Base-by-base conservation (phyloP, 2,113 vertebrate genomes). In the Raphicerus campestris region DNA sequence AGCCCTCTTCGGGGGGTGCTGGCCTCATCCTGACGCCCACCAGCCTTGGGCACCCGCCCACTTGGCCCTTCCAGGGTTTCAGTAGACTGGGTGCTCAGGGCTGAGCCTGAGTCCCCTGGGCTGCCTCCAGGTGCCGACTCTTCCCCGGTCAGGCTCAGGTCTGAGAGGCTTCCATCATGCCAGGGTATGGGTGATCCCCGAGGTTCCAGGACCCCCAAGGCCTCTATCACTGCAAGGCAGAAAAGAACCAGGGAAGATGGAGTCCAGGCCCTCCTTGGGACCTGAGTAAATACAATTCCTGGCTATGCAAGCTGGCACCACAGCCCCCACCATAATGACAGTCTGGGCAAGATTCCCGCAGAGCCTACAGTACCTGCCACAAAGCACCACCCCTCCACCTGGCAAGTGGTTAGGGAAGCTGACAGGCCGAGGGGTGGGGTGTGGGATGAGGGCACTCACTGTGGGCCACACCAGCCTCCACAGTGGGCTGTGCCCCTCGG, bases 11-110 rank as follows among this genome's bases (percentile, higher is more conserved):
- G 7, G 78, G 99, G 63, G 90, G 98, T 97, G 30, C 96, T 88
- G 15, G 83, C 98, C 96, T 58, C 99, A 98, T 98, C 98, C 98
- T 61, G 99, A 98, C 0, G 99, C 19, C 99, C 98, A 11, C 98
- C 42, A 42, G 90, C 39, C 89, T 96, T 98, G 98, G 15, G 10
- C 89, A 96, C 98, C 97, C 3, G 94, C 96, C 90, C 96, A 42
- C 30, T 94, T 6, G 1, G 96, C 93, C 89, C 97, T 97, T 2
- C 89, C 90, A 28, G 97, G 87, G 77, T 98, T 98, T 98, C 86
- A 0, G 66, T 35, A 26, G 98, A 94, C 89, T 94, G 93, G 45
- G 83, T 17, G 24, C 83, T 95, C 77, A 89, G 83, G 35, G 96
- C 94, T 1, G 92, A 94, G 95, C 95, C 82, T 3, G 96, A 87